phyloP scores from a whole-genome alignment of 2,888 invertebrate genomes.

The Drosophila subquinaria region DNA sequence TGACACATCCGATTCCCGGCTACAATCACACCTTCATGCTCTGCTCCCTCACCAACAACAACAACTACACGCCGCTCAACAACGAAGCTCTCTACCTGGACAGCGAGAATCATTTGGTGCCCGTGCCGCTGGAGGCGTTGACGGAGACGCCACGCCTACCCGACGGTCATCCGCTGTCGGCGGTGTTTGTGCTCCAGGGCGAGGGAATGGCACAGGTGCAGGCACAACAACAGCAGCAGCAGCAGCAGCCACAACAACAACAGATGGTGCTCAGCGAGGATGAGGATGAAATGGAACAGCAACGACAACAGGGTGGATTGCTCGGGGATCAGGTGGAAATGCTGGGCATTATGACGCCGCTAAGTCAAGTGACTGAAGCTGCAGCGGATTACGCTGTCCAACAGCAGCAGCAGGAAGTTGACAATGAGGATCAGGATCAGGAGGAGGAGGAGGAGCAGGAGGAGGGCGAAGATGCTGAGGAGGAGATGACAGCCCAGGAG shows the following conservation, averaged over 20 bases:
- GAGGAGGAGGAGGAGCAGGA: conserved; percentile 12
- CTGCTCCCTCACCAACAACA: conserved; percentile 88
- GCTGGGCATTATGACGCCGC: conserved; percentile 53
- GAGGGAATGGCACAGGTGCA: conserved; percentile 55
- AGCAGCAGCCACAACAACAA: neutral
- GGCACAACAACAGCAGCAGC: conserved; percentile 3
- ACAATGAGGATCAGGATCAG: conserved; percentile 6
- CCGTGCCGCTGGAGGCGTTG: conserved; percentile 76
- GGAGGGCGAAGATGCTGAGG: conserved; percentile 21
- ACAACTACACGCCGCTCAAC: conserved; percentile 90
- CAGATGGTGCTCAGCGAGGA: neutral
- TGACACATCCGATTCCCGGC: conserved; percentile 90
- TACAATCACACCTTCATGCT: conserved; percentile 91
- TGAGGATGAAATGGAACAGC: neutral
- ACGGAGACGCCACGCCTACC: conserved; percentile 67
- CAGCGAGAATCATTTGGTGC: conserved; percentile 79
- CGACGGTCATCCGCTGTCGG: conserved; percentile 62
- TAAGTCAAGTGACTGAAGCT: conserved; percentile 47
- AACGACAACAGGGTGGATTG: neutral
- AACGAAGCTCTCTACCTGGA: conserved; percentile 86
- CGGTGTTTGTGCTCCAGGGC: conserved; percentile 60
- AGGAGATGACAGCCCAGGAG: conserved; percentile 9
- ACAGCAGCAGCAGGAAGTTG: conserved; percentile 8
- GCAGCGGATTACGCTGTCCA: neutral
- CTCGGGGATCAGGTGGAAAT: conserved; percentile 29